Evolutionary conservation across 2,797 vertebrate species (phyloP), one percentile per base, ranked within the genome.

Genomic region (Hipposideros larvatus): DNA sequence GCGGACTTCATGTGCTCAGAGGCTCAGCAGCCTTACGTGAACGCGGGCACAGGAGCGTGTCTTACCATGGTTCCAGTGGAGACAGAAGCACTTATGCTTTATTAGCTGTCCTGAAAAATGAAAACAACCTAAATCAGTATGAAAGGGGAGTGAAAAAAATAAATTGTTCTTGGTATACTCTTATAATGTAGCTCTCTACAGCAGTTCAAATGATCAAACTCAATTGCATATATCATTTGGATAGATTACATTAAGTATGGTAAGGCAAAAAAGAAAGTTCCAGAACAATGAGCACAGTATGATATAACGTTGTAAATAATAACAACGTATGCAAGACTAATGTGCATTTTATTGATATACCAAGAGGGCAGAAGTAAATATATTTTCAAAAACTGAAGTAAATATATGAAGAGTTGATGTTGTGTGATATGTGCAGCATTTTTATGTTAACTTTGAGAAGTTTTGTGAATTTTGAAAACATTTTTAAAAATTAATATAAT

Each of bases 31-130:
- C n/a, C 66, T 34, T 13, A 0, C 0, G 8, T 59, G 19, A 34
- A 34, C 1, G 0, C 9, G 46, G 19, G 4, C 48, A 2, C 2
- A 6, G 15, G 4, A 51, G 14, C 8, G 10, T 3, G 14, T 51
- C 28, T 66, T 22, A 63, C 13, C 15, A 14, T 15, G 1, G 4
- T 4, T 9, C 5, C 43, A 9, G 24, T 6, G 37, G 48, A 31
- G 8, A 63, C 43, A 16, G 11, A 87, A 9, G 0, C 7, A 6
- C 10, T 4, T 22, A 9, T 37, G 8, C n/a, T 77, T 59, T 57
- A 57, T 65, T 31, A 26, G 13, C 6, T 46, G 16, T 51, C 80
- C 6, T 61, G 70, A 41, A 1, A 68, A 80, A 70, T 55, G 55
- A 26, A 82, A 88, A 24, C 74, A 71, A 75, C 7, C 11, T 43